phyloP scores from a whole-genome alignment of 2,113 vertebrate genomes.

The Mirounga angustirostris region DNA sequence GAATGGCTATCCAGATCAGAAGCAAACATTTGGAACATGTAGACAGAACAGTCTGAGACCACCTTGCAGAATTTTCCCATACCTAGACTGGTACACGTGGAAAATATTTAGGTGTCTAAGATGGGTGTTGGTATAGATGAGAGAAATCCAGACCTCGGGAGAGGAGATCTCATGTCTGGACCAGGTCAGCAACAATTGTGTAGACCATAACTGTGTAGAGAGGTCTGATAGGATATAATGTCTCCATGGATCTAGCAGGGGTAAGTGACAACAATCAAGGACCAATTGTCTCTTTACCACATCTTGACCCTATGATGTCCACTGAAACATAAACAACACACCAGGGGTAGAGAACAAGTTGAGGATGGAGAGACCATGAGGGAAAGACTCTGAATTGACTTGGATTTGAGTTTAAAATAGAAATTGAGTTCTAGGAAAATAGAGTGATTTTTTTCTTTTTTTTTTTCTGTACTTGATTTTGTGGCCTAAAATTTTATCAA shows the following conservation, averaged over 20 bases:
- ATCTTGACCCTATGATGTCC: background rate
- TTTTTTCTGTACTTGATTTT: background rate
- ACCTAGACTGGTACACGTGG: background rate
- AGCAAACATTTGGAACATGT: background rate
- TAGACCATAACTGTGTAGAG: background rate
- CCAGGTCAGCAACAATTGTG: background rate
- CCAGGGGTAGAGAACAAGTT: background rate
- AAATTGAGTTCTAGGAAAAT: constrained; percentile 53
- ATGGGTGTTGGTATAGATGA: background rate
- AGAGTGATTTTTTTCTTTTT: background rate
- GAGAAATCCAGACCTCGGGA: background rate
- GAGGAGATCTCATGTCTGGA: background rate
- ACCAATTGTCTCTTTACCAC: background rate
- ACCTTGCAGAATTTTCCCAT: background rate
- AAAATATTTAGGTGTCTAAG: constrained; percentile 1
- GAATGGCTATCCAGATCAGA: background rate
- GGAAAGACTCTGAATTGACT: background rate
- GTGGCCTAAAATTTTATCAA: background rate
- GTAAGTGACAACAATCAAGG: background rate
- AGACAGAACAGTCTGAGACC: background rate
- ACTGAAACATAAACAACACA: background rate
- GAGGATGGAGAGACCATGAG: background rate
- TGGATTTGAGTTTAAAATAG: background rate
- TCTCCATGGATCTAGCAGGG: background rate
- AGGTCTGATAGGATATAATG: background rate